These are phyloP conservation scores for Phorcus lineatus DNA, from an alignment of 2,888 invertebrate genomes.

Conservation along the genomic window DNA sequence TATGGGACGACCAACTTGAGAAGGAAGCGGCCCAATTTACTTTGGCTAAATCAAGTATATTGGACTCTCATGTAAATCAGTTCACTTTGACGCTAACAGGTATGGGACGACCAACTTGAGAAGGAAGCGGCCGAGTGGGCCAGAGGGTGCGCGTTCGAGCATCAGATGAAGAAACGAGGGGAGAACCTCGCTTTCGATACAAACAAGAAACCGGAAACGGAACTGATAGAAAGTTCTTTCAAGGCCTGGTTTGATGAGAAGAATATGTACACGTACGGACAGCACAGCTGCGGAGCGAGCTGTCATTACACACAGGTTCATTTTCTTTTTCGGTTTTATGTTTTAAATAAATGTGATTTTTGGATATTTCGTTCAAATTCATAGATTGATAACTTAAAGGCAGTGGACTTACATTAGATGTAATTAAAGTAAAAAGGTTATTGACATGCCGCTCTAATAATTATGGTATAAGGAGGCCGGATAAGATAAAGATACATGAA, in stretches of 20 bases:
- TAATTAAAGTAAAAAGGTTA: too few species aligned
- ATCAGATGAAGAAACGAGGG: constrained; percentile 36
- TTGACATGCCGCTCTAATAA: too few species aligned
- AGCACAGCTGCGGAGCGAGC: constrained; percentile 24
- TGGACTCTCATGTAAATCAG: too few species aligned
- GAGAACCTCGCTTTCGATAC: constrained; percentile 44
- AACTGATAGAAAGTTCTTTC: constrained; percentile 28
- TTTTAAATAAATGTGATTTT: too few species aligned
- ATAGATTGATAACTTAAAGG: too few species aligned
- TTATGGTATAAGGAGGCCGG: too few species aligned
- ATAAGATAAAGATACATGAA: too few species aligned
- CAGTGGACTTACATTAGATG: too few species aligned
- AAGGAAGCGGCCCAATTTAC: too few species aligned
- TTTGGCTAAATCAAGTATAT: too few species aligned
- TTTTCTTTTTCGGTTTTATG: too few species aligned
- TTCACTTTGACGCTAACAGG: neutral
- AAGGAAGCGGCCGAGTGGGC: constrained; percentile 35
- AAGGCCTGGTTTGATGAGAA: constrained; percentile 40
- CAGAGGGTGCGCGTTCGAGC: constrained; percentile 36
- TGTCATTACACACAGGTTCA: constrained; percentile 47
- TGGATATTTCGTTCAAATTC: too few species aligned
- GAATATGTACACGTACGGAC: constrained; percentile 36
- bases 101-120: constrained; percentile 35
- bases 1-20: neutral
- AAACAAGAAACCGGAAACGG: neutral